Conservation (phyloP, 2,797 vertebrate species). For the Borostomias antarcticus region DNA sequence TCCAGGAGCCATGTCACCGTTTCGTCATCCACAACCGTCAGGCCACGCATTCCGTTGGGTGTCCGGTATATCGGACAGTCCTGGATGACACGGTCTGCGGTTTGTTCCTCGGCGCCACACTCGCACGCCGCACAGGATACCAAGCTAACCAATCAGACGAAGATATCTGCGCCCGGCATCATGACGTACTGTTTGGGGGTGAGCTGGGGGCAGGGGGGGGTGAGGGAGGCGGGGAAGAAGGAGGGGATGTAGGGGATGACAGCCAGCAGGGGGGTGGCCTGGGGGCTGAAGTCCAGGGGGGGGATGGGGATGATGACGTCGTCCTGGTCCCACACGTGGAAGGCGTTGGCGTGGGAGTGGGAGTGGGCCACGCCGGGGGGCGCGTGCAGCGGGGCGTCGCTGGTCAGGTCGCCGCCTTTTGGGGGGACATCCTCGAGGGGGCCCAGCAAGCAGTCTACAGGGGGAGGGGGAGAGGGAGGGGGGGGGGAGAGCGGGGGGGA, state of each 20-base stretch:
- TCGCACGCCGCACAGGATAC: no score
- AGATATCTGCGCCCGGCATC: no score
- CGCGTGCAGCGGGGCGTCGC: constrained; percentile 54
- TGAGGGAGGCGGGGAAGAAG: constrained; percentile 63
- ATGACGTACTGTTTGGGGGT: constrained; percentile 54
- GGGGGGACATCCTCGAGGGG: constrained; percentile 65
- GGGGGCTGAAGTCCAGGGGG: constrained; percentile 36
- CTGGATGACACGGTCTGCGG: no score
- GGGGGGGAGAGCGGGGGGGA: no score
- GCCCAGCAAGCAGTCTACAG: constrained; percentile 79
- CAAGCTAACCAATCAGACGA: no score
- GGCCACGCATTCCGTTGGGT: no score
- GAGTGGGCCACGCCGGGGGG: constrained; percentile 59
- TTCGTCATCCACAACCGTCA: no score
- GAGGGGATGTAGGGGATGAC: constrained; percentile 75
- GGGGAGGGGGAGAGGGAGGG: not conserved
- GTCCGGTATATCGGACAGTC: no score
- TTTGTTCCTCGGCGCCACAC: no score
- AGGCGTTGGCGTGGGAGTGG: constrained; percentile 75
- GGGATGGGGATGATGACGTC: constrained; percentile 74
- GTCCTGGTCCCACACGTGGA: constrained; percentile 77
- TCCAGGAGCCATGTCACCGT: no score
- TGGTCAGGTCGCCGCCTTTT: constrained; percentile 49
- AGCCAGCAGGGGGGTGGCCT: constrained; percentile 64
- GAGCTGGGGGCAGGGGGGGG: constrained; percentile 51